phyloP scores from a whole-genome alignment of 2,888 invertebrate genomes.

The Tubulanus polymorphus region DNA sequence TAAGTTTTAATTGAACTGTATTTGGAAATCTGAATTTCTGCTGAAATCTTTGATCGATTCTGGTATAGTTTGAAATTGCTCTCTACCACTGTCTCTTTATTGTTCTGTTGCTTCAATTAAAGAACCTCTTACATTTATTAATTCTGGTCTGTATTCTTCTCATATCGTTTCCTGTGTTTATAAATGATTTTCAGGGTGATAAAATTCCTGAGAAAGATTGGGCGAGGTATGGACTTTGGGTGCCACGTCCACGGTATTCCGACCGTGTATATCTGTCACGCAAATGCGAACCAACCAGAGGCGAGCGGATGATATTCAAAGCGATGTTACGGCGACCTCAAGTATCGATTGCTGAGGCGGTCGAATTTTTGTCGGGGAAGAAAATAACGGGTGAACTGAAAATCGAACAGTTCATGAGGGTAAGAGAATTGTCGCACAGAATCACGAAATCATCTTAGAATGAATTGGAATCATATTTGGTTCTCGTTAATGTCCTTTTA shows the following conservation, averaged over 20 bases:
- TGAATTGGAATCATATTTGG: not conserved
- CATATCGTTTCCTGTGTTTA: too few relatives aligned
- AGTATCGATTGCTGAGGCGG: conserved; percentile 33
- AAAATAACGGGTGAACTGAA: conserved; percentile 36
- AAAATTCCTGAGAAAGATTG: conserved; percentile 45
- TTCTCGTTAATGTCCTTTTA: conserved; percentile 20
- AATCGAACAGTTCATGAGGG: conserved; percentile 43
- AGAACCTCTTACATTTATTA: too few relatives aligned
- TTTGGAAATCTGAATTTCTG: too few relatives aligned
- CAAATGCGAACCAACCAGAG: conserved; percentile 38
- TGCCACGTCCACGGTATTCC: conserved; percentile 41
- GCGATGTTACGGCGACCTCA: conserved; percentile 34
- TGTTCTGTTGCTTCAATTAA: too few relatives aligned
- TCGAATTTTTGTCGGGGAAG: conserved; percentile 34
- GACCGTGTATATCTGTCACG: conserved; percentile 43
- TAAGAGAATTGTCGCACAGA: conserved; percentile 17
- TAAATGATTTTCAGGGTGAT: conserved; percentile 29
- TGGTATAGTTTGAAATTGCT: too few relatives aligned
- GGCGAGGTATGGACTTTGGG: conserved; percentile 41
- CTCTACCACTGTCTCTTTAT: too few relatives aligned
- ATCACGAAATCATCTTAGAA: not conserved
- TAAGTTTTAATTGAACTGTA: conserved; percentile 16
- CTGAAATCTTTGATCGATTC: too few relatives aligned
- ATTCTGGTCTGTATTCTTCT: too few relatives aligned
- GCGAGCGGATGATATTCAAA: conserved; percentile 40